These are phyloP conservation scores for Morone chrysops DNA, from an alignment of 2,113 vertebrate genomes.

Conservation along the genomic window DNA sequence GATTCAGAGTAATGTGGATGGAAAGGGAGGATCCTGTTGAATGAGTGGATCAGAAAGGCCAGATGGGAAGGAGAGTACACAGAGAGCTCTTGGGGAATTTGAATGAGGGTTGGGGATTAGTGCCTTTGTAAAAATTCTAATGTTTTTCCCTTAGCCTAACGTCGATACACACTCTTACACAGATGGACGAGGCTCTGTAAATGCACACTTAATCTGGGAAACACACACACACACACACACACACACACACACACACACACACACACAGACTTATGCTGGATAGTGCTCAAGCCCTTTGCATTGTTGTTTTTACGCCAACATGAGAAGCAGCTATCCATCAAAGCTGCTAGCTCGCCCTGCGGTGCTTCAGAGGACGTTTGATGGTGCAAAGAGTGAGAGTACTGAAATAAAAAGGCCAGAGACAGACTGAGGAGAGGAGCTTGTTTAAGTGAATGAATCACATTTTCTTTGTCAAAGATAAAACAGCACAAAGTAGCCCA, in stretches of 20 bases:
- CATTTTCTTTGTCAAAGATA: conserved; percentile 11
- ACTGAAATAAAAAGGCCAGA: background rate
- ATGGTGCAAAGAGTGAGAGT: conserved; percentile 10
- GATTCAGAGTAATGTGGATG: background rate
- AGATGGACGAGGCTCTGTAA: conserved; percentile 55
- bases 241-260: background rate
- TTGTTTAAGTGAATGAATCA: conserved; percentile 42
- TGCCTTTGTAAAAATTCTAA: conserved; percentile 32
- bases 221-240: conserved; percentile 41
- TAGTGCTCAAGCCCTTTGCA: conserved; percentile 21
- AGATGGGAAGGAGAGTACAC: conserved; percentile 37
- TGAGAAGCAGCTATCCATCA: conserved; percentile 41
- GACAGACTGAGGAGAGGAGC: conserved; percentile 7
- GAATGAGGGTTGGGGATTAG: conserved; percentile 29
- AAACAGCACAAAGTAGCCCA: conserved; percentile 6
- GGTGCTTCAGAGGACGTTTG: conserved; percentile 33
- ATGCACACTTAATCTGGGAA: conserved; percentile 51
- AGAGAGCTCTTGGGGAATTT: conserved; percentile 31
- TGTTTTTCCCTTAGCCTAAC: conserved; percentile 27
- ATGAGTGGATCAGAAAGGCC: conserved; percentile 41
- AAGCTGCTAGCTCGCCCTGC: conserved; percentile 21
- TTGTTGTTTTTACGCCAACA: conserved; percentile 43
- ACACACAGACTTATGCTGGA: conserved; percentile 19
- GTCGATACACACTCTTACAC: conserved; percentile 28
- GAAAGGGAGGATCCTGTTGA: conserved; percentile 20